Percentiles rank a stretch among this genome's conserved stretches.
Conservation (phyloP, 64 coral and sea anemone species). For the Dendronephthya gigantea region DNA sequence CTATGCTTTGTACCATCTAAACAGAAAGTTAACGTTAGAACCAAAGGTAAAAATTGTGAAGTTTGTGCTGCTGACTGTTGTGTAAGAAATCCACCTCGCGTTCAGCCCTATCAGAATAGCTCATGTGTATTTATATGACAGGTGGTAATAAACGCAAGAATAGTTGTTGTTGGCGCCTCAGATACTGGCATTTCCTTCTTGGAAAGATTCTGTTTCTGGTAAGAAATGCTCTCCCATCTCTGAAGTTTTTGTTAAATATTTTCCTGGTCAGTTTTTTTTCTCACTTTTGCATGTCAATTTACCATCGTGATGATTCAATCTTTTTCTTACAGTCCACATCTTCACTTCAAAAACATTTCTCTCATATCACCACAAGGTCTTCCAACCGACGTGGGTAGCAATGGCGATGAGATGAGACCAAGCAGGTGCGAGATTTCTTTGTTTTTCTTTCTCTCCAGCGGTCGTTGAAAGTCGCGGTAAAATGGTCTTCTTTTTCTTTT, state of each 20-base stretch:
- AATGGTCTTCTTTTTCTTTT: background rate
- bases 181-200: slow-evolving; percentile 92
- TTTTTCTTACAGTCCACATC: slow-evolving; percentile 70
- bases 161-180: slow-evolving; percentile 88
- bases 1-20: slow-evolving; percentile 77
- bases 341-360: slow-evolving; percentile 86
- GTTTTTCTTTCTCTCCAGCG: background rate
- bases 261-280: too few relatives aligned
- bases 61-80: too few relatives aligned
- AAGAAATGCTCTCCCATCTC: background rate
- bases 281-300: background rate
- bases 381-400: slow-evolving; percentile 18
- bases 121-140: background rate
- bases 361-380: slow-evolving; percentile 73
- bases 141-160: slow-evolving; percentile 87
- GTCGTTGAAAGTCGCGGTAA: too few relatives aligned
- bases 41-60: slow-evolving; percentile 99
- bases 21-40: slow-evolving; percentile 92
- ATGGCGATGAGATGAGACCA: background rate
- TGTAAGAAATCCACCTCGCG: too few relatives aligned
- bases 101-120: background rate
- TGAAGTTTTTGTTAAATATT: too few relatives aligned
- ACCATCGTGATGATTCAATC: background rate
- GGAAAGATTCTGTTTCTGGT: slow-evolving; percentile 90
- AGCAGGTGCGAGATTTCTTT: background rate